Conservation (phyloP, 2,797 vertebrate genomes). For the Tragelaphus eurycerus region DNA sequence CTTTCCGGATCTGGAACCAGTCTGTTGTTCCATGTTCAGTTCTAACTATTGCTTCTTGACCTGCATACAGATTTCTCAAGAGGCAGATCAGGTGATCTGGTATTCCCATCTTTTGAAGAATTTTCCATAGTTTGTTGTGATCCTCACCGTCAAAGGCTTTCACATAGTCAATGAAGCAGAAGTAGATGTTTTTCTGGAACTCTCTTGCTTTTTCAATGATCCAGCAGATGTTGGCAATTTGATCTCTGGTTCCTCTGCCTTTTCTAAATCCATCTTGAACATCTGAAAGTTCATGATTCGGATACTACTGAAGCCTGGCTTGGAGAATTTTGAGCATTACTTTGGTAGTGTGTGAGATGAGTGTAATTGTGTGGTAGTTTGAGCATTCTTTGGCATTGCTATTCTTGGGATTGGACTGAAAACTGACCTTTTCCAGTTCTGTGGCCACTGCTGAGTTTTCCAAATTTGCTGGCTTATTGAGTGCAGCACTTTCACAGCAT, state of each 20-base stretch:
- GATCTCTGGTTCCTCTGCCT: neutral
- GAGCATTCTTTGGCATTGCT: neutral
- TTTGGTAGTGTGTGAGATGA: neutral
- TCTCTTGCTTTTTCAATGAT: neutral
- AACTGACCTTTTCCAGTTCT: neutral
- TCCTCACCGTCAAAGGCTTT: neutral
- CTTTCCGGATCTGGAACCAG: too few species aligned
- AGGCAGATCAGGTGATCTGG: neutral
- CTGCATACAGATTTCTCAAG: too few species aligned
- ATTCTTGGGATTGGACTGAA: neutral
- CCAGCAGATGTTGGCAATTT: neutral
- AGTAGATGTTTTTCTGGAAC: neutral
- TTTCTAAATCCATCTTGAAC: neutral
- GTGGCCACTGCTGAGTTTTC: neutral
- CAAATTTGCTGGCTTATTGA: neutral
- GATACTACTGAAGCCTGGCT: neutral
- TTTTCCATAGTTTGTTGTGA: neutral
- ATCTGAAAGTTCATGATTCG: neutral
- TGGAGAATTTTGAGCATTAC: neutral
- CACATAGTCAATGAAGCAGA: neutral
- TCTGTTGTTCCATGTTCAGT: too few species aligned
- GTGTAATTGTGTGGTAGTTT: neutral
- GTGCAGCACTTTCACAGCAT: neutral
- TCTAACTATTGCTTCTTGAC: too few species aligned
- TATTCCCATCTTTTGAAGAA: too few species aligned